A percentile compares a stretch with the other conserved stretches of the same genome.
phyloP scores from a whole-genome alignment of 1,140 invertebrate species.

The Drosophila tropicalis region DNA sequence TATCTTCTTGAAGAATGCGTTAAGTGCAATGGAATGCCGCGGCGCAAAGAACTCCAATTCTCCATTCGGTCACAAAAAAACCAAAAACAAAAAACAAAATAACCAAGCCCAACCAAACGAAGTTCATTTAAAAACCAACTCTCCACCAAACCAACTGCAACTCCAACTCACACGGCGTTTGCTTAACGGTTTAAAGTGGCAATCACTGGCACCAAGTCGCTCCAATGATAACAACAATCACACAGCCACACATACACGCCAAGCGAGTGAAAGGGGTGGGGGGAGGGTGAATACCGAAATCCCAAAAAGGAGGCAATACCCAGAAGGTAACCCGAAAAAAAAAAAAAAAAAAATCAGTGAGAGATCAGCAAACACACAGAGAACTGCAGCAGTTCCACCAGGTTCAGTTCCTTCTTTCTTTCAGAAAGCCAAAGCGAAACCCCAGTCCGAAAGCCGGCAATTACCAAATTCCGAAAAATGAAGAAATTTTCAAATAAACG shows the following conservation, averaged over 20 bases:
- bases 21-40: slow-evolving; percentile 72
- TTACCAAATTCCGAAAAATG: slow-evolving; percentile 81
- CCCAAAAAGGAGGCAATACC: slow-evolving; percentile 45
- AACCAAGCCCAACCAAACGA: slow-evolving; percentile 30
- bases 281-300: neutral
- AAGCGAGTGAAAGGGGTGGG: neutral
- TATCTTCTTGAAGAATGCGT: slow-evolving; percentile 71
- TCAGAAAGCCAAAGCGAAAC: neutral
- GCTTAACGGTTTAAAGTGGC: slow-evolving; percentile 79
- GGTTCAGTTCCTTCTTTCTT: slow-evolving; percentile 9
- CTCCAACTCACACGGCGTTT: slow-evolving; percentile 58
- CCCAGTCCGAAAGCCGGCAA: slow-evolving; percentile 59
- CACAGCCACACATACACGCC: slow-evolving; percentile 15
- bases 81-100: neutral
- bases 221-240: slow-evolving; percentile 65
- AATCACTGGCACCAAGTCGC: slow-evolving; percentile 73
- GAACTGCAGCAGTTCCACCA: slow-evolving; percentile 36
- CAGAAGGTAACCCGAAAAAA: slow-evolving; percentile 48
- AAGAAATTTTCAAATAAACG: slow-evolving; percentile 82
- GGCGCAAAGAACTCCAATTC: slow-evolving; percentile 27
- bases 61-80: slow-evolving; percentile 13
- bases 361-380: slow-evolving; percentile 65
- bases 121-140: slow-evolving; percentile 68
- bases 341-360: slow-evolving; percentile 70
- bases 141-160: neutral